Evolutionary conservation across 2,113 vertebrate species (phyloP), one percentile per base, ranked within the genome.

Genomic region (Stomatorhinus ivindoensis): DNA sequence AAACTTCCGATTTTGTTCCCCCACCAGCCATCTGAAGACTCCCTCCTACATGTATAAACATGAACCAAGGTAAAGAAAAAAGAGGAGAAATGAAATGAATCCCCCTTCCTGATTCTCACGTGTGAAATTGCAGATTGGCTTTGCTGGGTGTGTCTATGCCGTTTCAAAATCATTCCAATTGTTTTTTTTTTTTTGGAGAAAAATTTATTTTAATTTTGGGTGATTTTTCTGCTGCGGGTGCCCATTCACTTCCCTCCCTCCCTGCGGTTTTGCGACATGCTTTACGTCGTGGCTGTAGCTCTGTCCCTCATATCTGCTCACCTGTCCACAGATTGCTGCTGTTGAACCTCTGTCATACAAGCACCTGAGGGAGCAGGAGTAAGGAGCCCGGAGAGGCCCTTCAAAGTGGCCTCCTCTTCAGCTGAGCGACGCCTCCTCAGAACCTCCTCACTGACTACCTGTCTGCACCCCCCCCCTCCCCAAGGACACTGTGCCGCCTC

Each of bases 341-440:
- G 93, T 96, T 89, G 94, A 92, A 82, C 92, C 94, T 61, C 91
- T 96, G 19, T 96, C 96, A 91, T 96, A 96, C 90, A 96, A 95
- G 92, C 92, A 95, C 90, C 93, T 96, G 90, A 94, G 88, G 87
- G 95, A 93, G 73, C 91, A 13, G 2, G 89, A 94, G 84, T 95
- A 91, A 95, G 89, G 61, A 61, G 31, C 65, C 48, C 3, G n/a
- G 84, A 85, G 83, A 90, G 84, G 83, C 51, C 91, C 91, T 86
- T 89, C 0, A 84, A 87, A 69, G 89, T 87, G 46, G 17, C 7
- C 31, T 27, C 35, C 53, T 42, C 90, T 46, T 55, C 91, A 53
- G 87, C 51, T 35, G 90, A 46, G 42, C 84, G 73, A 9, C 21
- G 35, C 65, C 46, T 87, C 91, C 61, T 46, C 50, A 27, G 44